A percentile compares a stretch with the other conserved stretches of the same genome.
These are phyloP conservation scores for Aphaenogaster ashmeadi DNA, from an alignment of 1,140 invertebrate genomes.

Conservation along the genomic window DNA sequence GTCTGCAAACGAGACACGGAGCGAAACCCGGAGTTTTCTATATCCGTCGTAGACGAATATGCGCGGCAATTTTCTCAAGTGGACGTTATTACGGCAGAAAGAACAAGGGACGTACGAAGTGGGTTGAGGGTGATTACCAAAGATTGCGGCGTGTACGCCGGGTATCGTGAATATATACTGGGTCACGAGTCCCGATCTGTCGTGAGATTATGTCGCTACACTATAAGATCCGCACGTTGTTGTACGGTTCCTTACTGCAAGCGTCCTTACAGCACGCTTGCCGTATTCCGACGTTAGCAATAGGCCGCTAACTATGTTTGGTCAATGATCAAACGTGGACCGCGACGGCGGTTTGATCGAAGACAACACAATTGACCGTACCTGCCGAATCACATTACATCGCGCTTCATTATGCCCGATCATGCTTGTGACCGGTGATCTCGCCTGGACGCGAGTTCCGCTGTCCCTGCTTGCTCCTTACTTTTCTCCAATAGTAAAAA, in stretches of 20 bases:
- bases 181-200: conserved; percentile 60
- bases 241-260: conserved; percentile 30
- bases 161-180: conserved; percentile 56
- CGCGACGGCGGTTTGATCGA: conserved; percentile 22
- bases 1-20: conserved; percentile 49
- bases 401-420: conserved; percentile 48
- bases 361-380: conserved; percentile 28
- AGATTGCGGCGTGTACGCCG: conserved; percentile 52
- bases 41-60: conserved; percentile 57
- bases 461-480: neutral
- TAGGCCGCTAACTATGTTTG: conserved; percentile 51
- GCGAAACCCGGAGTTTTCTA: conserved; percentile 42
- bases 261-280: conserved; percentile 20
- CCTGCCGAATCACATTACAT: conserved; percentile 10
- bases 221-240: conserved; percentile 44
- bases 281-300: conserved; percentile 20
- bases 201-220: conserved; percentile 60
- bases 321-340: conserved; percentile 44
- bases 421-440: conserved; percentile 1
- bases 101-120: conserved; percentile 59
- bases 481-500: neutral
- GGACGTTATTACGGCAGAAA: conserved; percentile 59
- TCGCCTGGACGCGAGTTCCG: neutral
- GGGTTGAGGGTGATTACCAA: conserved; percentile 55
- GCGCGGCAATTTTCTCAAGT: conserved; percentile 58